Percentiles rank a stretch among this genome's conserved stretches.
Conservation (phyloP, 2,888 invertebrate genomes). For the Notocelia uddmanniana region DNA sequence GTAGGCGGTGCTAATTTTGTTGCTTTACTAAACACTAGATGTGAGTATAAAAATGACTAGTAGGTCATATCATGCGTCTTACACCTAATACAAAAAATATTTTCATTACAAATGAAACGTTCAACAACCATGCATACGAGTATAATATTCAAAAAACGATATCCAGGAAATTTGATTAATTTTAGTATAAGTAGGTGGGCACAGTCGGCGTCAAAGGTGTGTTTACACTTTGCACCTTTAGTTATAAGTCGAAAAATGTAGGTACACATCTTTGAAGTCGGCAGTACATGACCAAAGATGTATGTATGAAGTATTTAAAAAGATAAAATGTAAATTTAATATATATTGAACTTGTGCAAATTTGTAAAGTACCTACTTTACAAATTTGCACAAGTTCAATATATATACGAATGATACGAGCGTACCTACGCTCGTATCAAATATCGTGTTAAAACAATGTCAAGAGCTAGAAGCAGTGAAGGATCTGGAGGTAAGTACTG, state of each 20-base stretch:
- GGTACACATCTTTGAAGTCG: background rate
- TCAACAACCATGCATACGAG: constrained; percentile 34
- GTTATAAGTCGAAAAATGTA: background rate
- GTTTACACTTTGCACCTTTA: background rate
- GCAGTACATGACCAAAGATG: constrained; percentile 29
- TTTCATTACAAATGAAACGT: background rate
- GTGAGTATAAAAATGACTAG: background rate
- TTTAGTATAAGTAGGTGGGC: background rate
- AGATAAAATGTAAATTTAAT: background rate
- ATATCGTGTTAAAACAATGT: background rate
- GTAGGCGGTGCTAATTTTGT: background rate
- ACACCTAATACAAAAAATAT: background rate
- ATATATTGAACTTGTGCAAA: background rate
- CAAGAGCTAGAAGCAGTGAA: background rate
- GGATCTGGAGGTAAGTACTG: background rate
- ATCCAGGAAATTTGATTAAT: background rate
- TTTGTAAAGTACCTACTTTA: no score
- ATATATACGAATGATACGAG: no score
- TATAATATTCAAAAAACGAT: background rate
- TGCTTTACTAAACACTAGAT: background rate
- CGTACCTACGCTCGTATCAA: background rate
- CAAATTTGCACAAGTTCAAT: no score
- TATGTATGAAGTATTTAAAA: background rate
- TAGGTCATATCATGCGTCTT: background rate
- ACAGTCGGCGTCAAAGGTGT: background rate